These are phyloP conservation scores for Masticophis lateralis DNA, from an alignment of 2,797 vertebrate genomes.

Conservation along the genomic window DNA sequence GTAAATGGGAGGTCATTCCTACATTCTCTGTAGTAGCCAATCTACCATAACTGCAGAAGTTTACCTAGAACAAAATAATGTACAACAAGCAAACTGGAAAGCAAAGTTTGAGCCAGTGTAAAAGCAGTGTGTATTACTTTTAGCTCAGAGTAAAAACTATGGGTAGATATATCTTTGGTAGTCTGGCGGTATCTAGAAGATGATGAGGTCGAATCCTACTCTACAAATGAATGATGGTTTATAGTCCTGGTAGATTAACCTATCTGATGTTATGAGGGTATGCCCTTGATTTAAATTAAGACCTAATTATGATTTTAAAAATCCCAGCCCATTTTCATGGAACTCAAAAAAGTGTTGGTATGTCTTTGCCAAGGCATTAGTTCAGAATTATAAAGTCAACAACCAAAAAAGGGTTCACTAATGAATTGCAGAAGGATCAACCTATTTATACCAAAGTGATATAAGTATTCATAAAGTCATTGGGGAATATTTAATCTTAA, in stretches of 20 bases:
- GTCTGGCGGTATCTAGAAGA: not conserved
- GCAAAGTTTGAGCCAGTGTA: not conserved
- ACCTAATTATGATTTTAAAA: conserved; percentile 38
- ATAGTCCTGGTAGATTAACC: not conserved
- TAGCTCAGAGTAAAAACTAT: not conserved
- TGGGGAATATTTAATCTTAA: not conserved
- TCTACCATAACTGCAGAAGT: not conserved
- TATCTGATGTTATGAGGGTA: not conserved
- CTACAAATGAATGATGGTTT: not conserved
- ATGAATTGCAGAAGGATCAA: not conserved
- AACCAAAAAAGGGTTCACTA: not conserved
- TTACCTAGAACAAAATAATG: not conserved
- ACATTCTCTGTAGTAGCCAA: not conserved
- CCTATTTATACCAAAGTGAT: not conserved
- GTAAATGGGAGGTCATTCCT: not conserved
- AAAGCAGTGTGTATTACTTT: not conserved
- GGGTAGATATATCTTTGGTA: not conserved
- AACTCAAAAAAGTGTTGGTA: conserved; percentile 20
- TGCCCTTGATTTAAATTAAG: not conserved
- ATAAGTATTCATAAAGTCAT: not conserved
- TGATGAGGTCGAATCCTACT: not conserved
- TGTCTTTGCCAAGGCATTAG: not conserved
- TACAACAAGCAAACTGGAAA: not conserved
- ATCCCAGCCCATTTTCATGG: conserved; percentile 27
- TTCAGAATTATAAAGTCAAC: not conserved